Base-by-base conservation (phyloP, 2,113 vertebrate genomes). In the Petroica traversi region DNA sequence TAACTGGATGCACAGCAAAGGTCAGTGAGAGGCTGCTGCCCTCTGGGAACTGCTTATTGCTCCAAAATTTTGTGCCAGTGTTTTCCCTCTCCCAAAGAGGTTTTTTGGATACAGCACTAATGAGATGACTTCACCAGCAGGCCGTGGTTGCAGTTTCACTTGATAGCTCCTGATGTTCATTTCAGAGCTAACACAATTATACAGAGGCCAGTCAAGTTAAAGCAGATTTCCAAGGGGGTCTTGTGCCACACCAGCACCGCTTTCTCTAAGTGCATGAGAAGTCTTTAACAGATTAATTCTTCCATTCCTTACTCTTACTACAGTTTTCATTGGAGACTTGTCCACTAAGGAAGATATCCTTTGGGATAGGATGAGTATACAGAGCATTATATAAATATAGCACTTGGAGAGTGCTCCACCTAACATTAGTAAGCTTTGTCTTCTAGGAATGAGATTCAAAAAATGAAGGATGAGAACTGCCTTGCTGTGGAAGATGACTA, bases 41-140 rank as follows among this genome's bases (percentile, higher is more conserved):
- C 59, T 80, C 78, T 57, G 41, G 34, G 83, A 84, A 73, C 55
- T 2, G 31, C 24, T 71, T 55, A 71, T 38, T 1, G 0, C 57
- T n/a, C 0, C 0, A 63, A 71, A 69, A 84, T 24, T 29, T 40
- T 5, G 2, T 18, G 43, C 43, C 0, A 0, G 36, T 1, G 4
- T 49, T 87, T 49, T 33, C 38, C n/a, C 22, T 33, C 74, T 74
- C 45, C 41, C 38, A 28, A 71, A 67, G 31, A 19, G 41, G 26
- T 69, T 66, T 24, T 78, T 52, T 0, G 0, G 33, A 31, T 36
- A 4, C 15, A 52, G 58, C 8, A 3, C 40, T 59, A 55, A 59
- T 1, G 3, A 62, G 51, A 12, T 73, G 9, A 54, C 48, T 85
- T 73, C 46, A 83, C 26, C 29, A 51, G 38, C 41, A 33, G 16